These are phyloP conservation scores for Nineta flava DNA, from an alignment of 2,888 invertebrate species.

Conservation along the genomic window DNA sequence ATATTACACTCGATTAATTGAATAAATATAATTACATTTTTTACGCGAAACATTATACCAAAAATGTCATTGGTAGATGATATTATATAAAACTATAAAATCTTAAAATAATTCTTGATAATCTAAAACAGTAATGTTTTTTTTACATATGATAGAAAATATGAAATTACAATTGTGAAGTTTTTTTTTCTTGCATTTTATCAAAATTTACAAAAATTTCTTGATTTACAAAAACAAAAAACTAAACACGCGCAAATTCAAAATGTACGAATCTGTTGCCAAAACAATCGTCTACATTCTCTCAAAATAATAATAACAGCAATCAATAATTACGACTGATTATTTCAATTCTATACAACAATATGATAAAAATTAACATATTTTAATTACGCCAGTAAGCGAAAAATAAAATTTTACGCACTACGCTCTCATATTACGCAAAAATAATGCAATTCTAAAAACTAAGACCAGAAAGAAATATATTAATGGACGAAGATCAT, in stretches of 20 bases:
- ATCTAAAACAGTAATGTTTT: too few relatives aligned
- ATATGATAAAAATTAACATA: not conserved
- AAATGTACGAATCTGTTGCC: slow-evolving; percentile 1
- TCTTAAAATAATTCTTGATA: not conserved
- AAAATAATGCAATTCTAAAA: too few relatives aligned
- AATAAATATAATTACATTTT: too few relatives aligned
- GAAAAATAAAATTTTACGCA: not conserved
- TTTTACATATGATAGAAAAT: too few relatives aligned
- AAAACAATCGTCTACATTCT: too few relatives aligned
- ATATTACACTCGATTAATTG: too few relatives aligned
- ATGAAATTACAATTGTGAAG: too few relatives aligned
- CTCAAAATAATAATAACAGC: too few relatives aligned
- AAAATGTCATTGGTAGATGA: not conserved
- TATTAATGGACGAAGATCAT: too few relatives aligned
- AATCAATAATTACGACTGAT: not conserved
- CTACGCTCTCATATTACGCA: not conserved
- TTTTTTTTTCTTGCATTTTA: not conserved
- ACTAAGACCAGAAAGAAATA: too few relatives aligned
- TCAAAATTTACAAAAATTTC: not conserved
- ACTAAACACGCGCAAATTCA: not conserved
- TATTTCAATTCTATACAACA: not conserved
- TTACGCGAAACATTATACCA: too few relatives aligned
- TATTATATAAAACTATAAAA: not conserved
- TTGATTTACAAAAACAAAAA: not conserved
- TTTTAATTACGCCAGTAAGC: not conserved